Percentiles rank a stretch among this genome's conserved stretches.
These are phyloP conservation scores for Chaetops frenatus DNA, from an alignment of 2,113 vertebrate genomes.

Conservation along the genomic window DNA sequence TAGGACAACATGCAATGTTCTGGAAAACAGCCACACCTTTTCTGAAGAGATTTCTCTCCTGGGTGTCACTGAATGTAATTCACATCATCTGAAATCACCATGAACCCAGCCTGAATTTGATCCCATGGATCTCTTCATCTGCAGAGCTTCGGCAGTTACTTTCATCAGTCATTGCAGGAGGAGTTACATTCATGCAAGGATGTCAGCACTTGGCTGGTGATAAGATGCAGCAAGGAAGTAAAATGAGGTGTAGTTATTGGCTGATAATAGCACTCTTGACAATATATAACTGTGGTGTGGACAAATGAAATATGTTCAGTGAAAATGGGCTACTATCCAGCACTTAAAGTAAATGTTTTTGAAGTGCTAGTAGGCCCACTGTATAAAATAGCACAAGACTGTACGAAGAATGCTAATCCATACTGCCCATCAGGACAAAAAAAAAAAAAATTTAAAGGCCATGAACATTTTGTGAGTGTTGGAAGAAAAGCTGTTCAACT, in stretches of 20 bases:
- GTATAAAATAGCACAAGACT: not conserved
- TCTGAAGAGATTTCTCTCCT: not conserved
- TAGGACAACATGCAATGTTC: not conserved
- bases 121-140: not conserved
- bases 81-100: not conserved
- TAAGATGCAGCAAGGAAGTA: not conserved
- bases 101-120: not conserved
- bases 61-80: not conserved
- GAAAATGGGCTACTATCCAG: not conserved
- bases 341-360: not conserved
- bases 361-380: not conserved
- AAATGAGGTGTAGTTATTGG: not conserved
- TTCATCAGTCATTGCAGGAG: not conserved
- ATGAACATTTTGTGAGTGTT: not conserved
- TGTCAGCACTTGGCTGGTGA: not conserved
- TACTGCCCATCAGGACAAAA: not conserved
- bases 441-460: not conserved
- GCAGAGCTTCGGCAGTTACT: not conserved
- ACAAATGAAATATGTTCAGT: not conserved
- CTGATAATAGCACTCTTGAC: not conserved
- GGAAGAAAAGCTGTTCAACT: not conserved
- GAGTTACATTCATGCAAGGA: not conserved
- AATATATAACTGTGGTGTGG: not conserved
- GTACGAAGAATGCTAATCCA: not conserved
- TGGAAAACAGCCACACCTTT: not conserved